Base-by-base conservation (phyloP, 2,888 invertebrate genomes). In the Troides aeacus region DNA sequence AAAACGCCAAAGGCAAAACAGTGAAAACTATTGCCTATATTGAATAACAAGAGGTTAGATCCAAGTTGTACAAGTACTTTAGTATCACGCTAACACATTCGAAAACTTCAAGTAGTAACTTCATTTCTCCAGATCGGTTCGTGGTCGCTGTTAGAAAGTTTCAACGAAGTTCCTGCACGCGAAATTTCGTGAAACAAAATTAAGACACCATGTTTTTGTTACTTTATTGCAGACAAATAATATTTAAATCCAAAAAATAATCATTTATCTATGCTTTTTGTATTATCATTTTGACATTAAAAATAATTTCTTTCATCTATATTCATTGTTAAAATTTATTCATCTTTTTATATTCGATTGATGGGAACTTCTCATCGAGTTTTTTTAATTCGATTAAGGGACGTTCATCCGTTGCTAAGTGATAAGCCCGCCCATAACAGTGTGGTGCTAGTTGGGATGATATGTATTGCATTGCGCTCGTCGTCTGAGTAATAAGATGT, bases 61-160 rank as follows among this genome's bases (percentile, higher is more conserved):
- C 24, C 46, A 60, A 60, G 30, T 66, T 66, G 24, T 62, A 53
- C 62, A 36, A 66, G 57, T 67, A 62, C 62, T 67, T 56, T 50
- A 50, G 60, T 24, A 30, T 42, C 62, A n/a, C 57, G 56, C 66
- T 66, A 61, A 67, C 66, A 67, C 66, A 67, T 67, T 62, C 66
- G 53, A 56, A 60, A 67, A 67, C 56, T 67, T 67, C 24, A 56
- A 24, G 62, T 21, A 61, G 66, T 67, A 66, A 66, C 61, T 68
- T 68, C 67, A 68, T 68, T 62, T 62, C 62, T 62, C 57, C 58
- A 39, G 57, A 67, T 67, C 67, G 58, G 62, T 68, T 68, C 62
- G 62, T 62, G 67, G 67, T 30, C 62, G 67, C n/a, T 62, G 42
- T 67, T 56, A 67, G 62, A 68, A 62, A 68, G 67, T 68, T 68